Base-by-base conservation (phyloP, 2,888 invertebrate species). In the Encarsia formosa region DNA sequence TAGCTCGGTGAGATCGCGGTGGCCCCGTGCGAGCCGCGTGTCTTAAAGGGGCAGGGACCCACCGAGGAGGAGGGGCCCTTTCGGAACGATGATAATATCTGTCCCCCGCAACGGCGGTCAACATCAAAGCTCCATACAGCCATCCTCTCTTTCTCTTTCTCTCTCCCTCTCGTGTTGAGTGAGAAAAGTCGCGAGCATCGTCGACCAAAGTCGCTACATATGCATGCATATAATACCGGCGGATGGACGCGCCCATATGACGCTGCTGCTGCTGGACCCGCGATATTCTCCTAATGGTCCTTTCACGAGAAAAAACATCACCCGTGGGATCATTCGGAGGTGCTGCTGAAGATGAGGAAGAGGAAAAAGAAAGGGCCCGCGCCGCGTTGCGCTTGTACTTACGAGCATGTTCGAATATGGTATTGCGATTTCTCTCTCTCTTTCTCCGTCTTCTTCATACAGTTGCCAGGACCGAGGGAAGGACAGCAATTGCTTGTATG, bases 21-120 rank as follows among this genome's bases (percentile, higher is more conserved):
- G 31, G 18, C 19, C 15, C n/a, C 13, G 19, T n/a, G n/a, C n/a
- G n/a, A n/a, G n/a, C n/a, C n/a, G n/a, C n/a, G n/a, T n/a, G n/a
- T n/a, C n/a, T n/a, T n/a, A n/a, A n/a, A n/a, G n/a, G n/a, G n/a
- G n/a, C n/a, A n/a, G 20, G 32, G 19, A 29, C 15, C 29, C n/a
- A 1, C 11, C 23, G 29, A 35, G 47, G 29, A 48, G 51, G 57
- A 49, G 54, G 49, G 54, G 22, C 53, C 39, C 44, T 53, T 46
- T 52, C 41, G 54, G 43, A 49, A 47, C 52, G 63, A 66, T 63
- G 67, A 70, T 70, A 71, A 72, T 70, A 69, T 72, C 71, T 71
- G 71, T 71, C 70, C 65, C 66, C 67, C 65, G 65, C 68, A 66
- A 70, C 65, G 69, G 67, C 72, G 72, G 72, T 66, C 54, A 59